Conservation (phyloP, 2,888 invertebrate species). For the Odontothrips loti region DNA sequence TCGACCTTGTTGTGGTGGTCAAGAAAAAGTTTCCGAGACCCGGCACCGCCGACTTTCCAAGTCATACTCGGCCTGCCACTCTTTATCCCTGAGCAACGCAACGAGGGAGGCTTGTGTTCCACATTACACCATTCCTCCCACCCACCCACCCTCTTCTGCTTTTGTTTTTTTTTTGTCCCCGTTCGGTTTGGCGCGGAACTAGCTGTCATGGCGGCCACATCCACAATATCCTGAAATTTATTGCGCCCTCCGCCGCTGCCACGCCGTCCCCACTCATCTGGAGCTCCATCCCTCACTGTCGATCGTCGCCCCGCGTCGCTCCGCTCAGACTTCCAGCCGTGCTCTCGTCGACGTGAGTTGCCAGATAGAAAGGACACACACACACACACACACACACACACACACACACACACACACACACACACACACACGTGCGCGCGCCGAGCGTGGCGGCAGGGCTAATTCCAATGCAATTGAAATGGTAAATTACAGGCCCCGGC, state of each 20-base stretch:
- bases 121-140: too few relatives aligned
- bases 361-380: too few relatives aligned
- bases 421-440: too few relatives aligned
- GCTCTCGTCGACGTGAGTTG: not conserved
- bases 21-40: too few relatives aligned
- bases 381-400: too few relatives aligned
- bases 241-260: not conserved
- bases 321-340: not conserved
- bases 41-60: too few relatives aligned
- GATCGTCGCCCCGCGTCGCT: not conserved
- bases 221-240: not conserved
- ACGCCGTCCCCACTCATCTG: not conserved
- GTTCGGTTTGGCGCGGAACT: not conserved
- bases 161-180: not conserved
- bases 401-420: too few relatives aligned
- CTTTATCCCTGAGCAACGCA: too few relatives aligned
- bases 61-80: too few relatives aligned
- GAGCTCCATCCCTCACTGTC: not conserved
- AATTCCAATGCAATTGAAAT: not conserved
- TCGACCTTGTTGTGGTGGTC: too few relatives aligned
- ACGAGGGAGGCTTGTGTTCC: too few relatives aligned
- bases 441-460: not conserved
- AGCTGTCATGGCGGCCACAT: not conserved
- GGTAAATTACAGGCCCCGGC: not conserved
- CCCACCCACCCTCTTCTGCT: not conserved